A percentile compares a stretch with the other conserved stretches of the same genome.
Evolutionary conservation across 2,797 vertebrate genomes (phyloP).

Genomic region (Anisognathus igniventris): DNA sequence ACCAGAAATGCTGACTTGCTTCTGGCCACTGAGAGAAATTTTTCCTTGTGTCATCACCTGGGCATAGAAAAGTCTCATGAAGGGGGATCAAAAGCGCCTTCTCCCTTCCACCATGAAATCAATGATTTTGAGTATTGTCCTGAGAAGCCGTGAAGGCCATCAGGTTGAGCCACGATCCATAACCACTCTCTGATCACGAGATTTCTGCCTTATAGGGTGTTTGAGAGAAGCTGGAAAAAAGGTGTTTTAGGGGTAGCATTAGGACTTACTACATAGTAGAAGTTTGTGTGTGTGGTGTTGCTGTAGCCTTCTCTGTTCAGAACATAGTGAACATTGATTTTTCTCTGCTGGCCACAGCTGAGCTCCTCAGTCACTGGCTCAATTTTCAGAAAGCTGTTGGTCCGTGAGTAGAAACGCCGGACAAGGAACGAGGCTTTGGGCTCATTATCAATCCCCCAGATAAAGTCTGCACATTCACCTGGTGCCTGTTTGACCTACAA

Average conservation of each 20-base stretch:
- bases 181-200: not conserved
- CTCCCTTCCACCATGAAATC: not conserved
- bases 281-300: constrained; percentile 50
- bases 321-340: constrained; percentile 69
- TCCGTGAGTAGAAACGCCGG: constrained; percentile 78
- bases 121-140: not conserved
- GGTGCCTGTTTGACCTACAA: constrained; percentile 42
- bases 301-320: constrained; percentile 74
- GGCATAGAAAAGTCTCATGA: not conserved
- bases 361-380: constrained; percentile 53
- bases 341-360: constrained; percentile 65
- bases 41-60: constrained; percentile 49
- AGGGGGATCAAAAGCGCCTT: not conserved
- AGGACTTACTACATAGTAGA: constrained; percentile 81
- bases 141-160: not conserved
- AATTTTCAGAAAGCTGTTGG: constrained; percentile 81
- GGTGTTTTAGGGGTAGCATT: not conserved
- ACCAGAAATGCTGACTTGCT: not conserved
- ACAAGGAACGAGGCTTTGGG: not conserved
- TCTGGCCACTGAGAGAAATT: constrained; percentile 43
- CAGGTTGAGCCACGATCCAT: not conserved
- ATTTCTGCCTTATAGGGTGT: not conserved
- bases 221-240: not conserved
- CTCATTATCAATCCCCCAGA: constrained; percentile 48
- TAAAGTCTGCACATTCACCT: not conserved